phyloP scores from a whole-genome alignment of 2,113 vertebrate species.

The Oncorhynchus clarkii region DNA sequence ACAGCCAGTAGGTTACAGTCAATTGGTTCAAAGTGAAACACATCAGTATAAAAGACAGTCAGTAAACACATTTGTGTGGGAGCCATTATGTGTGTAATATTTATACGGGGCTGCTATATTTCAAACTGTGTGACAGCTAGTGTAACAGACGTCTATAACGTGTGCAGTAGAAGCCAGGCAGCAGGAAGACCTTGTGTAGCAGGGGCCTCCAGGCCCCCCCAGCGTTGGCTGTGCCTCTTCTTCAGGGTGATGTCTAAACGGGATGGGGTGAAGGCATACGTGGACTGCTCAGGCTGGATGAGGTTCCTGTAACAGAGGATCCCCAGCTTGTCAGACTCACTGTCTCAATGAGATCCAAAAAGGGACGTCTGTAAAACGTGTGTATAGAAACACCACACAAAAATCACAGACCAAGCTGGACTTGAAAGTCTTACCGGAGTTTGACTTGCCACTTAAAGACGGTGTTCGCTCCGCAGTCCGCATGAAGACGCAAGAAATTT shows the following conservation, averaged over 20 bases:
- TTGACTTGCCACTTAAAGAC: conserved; percentile 98
- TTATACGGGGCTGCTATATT: too few species aligned
- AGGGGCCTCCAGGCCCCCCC: conserved; percentile 92
- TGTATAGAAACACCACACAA: background rate
- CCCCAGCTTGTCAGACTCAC: background rate
- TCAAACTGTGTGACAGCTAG: too few species aligned
- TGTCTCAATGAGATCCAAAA: too few species aligned
- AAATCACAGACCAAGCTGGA: background rate
- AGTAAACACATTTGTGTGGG: too few species aligned
- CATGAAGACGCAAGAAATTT: conserved; percentile 88
- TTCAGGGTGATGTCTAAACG: conserved; percentile 89
- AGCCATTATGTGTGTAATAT: too few species aligned
- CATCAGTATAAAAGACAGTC: too few species aligned
- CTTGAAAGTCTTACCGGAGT: conserved; percentile 80
- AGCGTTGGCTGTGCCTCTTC: conserved; percentile 96
- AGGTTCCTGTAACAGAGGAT: conserved; percentile 79
- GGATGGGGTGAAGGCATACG: conserved; percentile 86
- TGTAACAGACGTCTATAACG: background rate
- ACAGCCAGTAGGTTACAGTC: too few species aligned
- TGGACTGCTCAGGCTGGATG: conserved; percentile 90
- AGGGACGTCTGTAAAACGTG: too few species aligned
- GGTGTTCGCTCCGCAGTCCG: conserved; percentile 86
- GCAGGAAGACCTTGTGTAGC: conserved; percentile 94
- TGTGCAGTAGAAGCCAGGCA: conserved; percentile 63
- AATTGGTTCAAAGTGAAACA: too few species aligned